These are phyloP conservation scores for Lutraria rhynchaena DNA, from an alignment of 1,140 invertebrate species.

Conservation along the genomic window DNA sequence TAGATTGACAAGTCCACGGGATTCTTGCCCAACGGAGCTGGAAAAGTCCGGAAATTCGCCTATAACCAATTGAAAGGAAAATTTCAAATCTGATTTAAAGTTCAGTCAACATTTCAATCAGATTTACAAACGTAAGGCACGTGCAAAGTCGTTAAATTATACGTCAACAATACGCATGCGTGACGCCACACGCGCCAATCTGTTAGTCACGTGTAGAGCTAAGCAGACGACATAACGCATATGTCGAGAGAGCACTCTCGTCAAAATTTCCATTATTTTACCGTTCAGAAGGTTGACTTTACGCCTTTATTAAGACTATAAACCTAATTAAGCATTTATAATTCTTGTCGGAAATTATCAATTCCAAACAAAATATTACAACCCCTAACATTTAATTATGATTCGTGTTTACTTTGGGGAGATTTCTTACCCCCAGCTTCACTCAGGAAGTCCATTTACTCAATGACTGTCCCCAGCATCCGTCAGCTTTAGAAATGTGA, in stretches of 20 bases:
- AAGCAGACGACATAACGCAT: constrained; percentile 53
- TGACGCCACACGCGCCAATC: constrained; percentile 45
- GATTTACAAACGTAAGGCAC: constrained; percentile 53
- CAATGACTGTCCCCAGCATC: too few species aligned
- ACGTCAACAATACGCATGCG: constrained; percentile 43
- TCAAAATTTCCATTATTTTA: constrained; percentile 29
- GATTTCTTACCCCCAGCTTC: neutral
- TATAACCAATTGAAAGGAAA: constrained; percentile 44
- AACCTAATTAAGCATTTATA: constrained; percentile 59
- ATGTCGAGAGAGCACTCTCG: constrained; percentile 29
- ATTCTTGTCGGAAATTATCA: constrained; percentile 55
- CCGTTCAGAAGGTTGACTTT: constrained; percentile 46
- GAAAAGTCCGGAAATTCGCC: constrained; percentile 43
- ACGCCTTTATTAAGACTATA: constrained; percentile 55
- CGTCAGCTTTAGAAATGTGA: too few species aligned
- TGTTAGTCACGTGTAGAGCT: constrained; percentile 46
- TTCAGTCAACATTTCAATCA: constrained; percentile 59
- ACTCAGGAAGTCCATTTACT: too few species aligned
- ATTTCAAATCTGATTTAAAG: constrained; percentile 51
- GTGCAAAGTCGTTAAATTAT: constrained; percentile 52
- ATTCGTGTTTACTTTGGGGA: constrained; percentile 13
- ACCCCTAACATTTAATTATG: constrained; percentile 41
- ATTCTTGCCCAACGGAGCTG: constrained; percentile 1
- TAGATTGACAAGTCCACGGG: constrained; percentile 3
- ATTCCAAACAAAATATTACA: constrained; percentile 58